These are phyloP conservation scores for Otis tarda DNA, from an alignment of 2,113 vertebrate species.

Conservation along the genomic window DNA sequence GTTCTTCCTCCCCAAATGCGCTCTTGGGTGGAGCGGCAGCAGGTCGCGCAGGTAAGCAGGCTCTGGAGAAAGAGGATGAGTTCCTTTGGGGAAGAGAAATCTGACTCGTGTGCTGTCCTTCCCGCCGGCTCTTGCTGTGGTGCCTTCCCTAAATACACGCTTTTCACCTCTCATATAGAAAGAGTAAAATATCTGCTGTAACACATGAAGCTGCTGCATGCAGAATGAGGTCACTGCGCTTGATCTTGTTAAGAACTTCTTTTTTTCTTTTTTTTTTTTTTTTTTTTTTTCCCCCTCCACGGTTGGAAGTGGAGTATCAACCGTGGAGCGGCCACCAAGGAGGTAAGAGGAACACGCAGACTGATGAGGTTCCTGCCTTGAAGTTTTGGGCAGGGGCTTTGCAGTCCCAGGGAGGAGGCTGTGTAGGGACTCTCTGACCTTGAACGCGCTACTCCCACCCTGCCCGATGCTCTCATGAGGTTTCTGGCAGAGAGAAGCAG, in stretches of 20 bases:
- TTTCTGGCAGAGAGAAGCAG: not conserved
- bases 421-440: not conserved
- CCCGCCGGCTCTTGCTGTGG: not conserved
- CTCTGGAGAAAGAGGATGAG: not conserved
- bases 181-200: not conserved
- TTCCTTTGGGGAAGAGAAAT: not conserved
- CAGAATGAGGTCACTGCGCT: constrained; percentile 16
- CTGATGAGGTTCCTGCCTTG: not conserved
- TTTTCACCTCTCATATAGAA: constrained; percentile 5
- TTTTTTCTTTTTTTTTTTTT: not conserved
- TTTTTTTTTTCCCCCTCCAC: not conserved
- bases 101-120: not conserved
- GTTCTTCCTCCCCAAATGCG: rapidly evolving
- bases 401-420: not conserved
- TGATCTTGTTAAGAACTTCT: not conserved
- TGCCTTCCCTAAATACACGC: not conserved
- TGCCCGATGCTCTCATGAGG: not conserved
- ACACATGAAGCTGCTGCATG: not conserved
- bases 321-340: not conserved
- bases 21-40: not conserved
- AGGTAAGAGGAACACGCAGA: not conserved
- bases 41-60: not conserved
- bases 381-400: not conserved
- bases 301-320: not conserved
- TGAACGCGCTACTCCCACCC: not conserved